Conservation (phyloP, 2,797 vertebrate genomes). For the Epinephelus malabaricus region DNA sequence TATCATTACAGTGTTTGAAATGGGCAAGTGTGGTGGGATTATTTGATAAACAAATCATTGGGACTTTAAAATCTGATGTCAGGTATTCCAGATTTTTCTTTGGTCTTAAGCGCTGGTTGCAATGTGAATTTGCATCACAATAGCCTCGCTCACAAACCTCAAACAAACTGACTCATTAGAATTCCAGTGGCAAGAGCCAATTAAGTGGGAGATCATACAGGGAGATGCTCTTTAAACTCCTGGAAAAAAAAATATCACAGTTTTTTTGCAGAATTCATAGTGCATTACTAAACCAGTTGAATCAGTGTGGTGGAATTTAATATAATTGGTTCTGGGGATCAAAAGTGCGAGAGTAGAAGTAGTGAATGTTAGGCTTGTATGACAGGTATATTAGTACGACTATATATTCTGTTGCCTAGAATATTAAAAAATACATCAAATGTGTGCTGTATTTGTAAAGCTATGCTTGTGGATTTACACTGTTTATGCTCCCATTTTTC, state of each 20-base stretch:
- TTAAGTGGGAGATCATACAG: slow-evolving; percentile 72
- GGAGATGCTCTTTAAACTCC: slow-evolving; percentile 62
- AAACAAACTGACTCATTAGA: slow-evolving; percentile 73
- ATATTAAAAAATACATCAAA: background rate
- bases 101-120: slow-evolving; percentile 54
- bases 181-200: slow-evolving; percentile 71
- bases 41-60: slow-evolving; percentile 79
- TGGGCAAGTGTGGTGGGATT: slow-evolving; percentile 75
- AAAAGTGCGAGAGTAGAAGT: slow-evolving; percentile 13
- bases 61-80: slow-evolving; percentile 77
- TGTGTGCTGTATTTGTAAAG: background rate
- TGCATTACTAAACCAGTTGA: slow-evolving; percentile 41
- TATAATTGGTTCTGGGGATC: slow-evolving; percentile 26
- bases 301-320: slow-evolving; percentile 45
- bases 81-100: slow-evolving; percentile 70
- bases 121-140: slow-evolving; percentile 80
- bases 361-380: slow-evolving; percentile 14
- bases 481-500: too few relatives aligned
- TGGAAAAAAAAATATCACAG: slow-evolving; percentile 29
- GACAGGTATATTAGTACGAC: slow-evolving; percentile 4
- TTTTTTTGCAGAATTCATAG: slow-evolving; percentile 51
- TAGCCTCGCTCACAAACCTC: slow-evolving; percentile 59
- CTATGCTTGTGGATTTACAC: background rate
- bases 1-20: slow-evolving; percentile 76
- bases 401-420: background rate